Evolutionary conservation across 1,140 invertebrate species (phyloP), one percentile per base, ranked within the genome.

Genomic region (Heliconius himera): DNA sequence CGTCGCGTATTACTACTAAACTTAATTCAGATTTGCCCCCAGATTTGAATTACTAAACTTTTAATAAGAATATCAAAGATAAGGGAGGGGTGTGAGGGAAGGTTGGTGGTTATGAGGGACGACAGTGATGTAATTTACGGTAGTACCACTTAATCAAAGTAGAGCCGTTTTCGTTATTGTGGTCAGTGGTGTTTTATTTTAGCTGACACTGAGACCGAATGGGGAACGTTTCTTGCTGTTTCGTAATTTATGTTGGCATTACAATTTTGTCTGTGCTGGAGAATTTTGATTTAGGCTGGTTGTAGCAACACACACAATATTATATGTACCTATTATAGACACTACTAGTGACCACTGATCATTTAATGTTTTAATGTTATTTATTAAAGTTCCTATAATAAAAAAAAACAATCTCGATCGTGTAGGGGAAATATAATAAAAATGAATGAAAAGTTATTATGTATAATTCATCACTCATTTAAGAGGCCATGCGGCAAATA

Each of bases 401-500:
- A 46, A 72, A 77, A 71, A 72, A 22, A 33, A 72, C 18, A 72
- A 72, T 9, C 3, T 70, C 26, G 70, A 70, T 70, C 70, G 13
- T 70, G 11, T 70, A 70, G 29, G 29, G 70, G 22, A 80, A 89
- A 83, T 84, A 74, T 81, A 79, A 88, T 85, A 87, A 89, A 84
- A 85, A 71, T 79, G 86, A 89, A 85, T 87, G 88, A 71, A 51
- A 88, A 89, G 88, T 87, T 83, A 80, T 74, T 86, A 91, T 93
- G 91, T 91, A 87, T 93, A 92, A 92, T 93, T 93, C 90, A 93
- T 93, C 74, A 84, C 85, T 91, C 88, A 92, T 91, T 89, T 88
- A 79, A 83, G 87, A 92, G 83, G 85, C 84, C 89, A 91, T 88
- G 91, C 88, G 88, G 86, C 88, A 93, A 94, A 94, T 94, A 93